Base-by-base conservation (phyloP, 1,140 invertebrate species). In the Drosophila santomea region DNA sequence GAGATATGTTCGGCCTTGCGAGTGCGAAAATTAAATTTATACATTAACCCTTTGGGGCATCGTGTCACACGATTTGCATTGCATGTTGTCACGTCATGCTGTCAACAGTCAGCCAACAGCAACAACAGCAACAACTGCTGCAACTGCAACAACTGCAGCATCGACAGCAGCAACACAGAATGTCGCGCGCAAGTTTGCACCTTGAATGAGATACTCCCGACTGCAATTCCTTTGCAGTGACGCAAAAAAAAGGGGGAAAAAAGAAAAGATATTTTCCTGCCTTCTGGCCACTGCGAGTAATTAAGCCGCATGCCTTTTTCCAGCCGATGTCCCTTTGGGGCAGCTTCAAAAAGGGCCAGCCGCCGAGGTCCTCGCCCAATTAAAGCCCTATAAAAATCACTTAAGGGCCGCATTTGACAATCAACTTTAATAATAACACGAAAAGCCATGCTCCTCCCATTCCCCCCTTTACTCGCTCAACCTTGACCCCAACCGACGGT, bases 21-120 rank as follows among this genome's bases (percentile, higher is more conserved):
- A 55, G 56, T 57, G 83, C 58, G 59, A 54, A 72, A 73, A 89
- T 89, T 83, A 89, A 88, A 88, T 88, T 88, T 89, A 89, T 79
- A 85, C 82, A 85, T 80, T 84, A 84, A 81, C 82, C 82, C 81
- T 63, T 83, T 86, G 67, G 82, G 78, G 67, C 84, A 62, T 80
- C 76, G 75, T 89, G 79, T 82, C 84, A 89, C 84, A 84, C 84
- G 84, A 89, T 89, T 88, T 88, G 75, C 83, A 88, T 80, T 84
- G 84, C 84, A 88, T 88, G 84, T 88, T 88, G 85, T 89, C 84
- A 88, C 85, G 84, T 89, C 84, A 89, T 80, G 78, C 85, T 88
- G 84, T 88, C 84, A 88, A 89, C 84, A 80, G 81, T 77, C 63
- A 66, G 64, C 60, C 74, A 75, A 41, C 74, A 69, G 23, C 59